A percentile compares a stretch with the other conserved stretches of the same genome.
phyloP scores from a whole-genome alignment of 2,113 vertebrate genomes.

The Okapia johnstoni region DNA sequence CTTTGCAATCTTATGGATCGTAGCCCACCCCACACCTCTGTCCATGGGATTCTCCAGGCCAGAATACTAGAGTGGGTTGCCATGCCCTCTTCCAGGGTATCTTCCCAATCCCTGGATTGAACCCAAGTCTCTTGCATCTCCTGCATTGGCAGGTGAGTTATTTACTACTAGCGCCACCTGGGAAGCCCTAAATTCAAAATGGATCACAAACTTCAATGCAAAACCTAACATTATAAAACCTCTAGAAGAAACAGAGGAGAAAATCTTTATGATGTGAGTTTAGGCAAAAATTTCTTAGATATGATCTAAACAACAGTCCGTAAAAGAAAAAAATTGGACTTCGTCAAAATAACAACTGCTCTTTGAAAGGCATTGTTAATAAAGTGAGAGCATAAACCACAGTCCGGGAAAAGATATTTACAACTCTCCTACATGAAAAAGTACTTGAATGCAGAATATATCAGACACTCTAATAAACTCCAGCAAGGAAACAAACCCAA shows the following conservation, averaged over 20 bases:
- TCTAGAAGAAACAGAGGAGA: neutral
- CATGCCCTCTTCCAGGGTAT: neutral
- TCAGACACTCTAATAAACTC: neutral
- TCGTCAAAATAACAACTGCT: neutral
- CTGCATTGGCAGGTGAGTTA: neutral
- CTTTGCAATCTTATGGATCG: neutral
- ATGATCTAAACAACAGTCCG: neutral
- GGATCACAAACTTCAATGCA: neutral
- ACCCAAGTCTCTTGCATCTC: neutral
- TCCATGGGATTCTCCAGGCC: neutral
- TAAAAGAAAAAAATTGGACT: neutral
- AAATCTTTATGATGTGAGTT: neutral
- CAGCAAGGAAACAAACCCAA: neutral
- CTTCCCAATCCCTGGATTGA: neutral
- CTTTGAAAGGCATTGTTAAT: neutral
- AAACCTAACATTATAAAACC: neutral
- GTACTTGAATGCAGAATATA: neutral
- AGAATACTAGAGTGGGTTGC: neutral
- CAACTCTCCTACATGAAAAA: neutral
- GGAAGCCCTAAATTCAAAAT: neutral
- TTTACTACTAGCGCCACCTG: neutral
- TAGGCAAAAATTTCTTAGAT: neutral
- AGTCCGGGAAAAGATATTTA: neutral
- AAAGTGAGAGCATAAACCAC: neutral
- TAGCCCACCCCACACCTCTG: neutral